Percentiles rank a stretch among this genome's conserved stretches.
phyloP scores from a whole-genome alignment of 2,113 vertebrate species.

The Formicarius rufipectus region DNA sequence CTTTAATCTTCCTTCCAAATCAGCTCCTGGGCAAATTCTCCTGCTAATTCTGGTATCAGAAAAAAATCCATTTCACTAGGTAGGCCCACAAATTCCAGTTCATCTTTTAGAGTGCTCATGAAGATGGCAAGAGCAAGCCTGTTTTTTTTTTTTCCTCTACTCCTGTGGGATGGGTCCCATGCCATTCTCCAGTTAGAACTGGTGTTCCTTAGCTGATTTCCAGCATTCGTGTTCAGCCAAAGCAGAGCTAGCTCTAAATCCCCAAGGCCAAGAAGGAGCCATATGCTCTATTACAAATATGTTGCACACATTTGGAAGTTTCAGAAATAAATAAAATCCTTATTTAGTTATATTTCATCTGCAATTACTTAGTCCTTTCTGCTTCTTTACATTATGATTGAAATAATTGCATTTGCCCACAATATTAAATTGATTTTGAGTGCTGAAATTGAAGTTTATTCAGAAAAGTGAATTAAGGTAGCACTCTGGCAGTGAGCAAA shows the following conservation, averaged over 20 bases:
- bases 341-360: not conserved
- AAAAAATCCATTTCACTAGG: not conserved
- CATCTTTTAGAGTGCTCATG: not conserved
- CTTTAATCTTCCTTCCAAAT: not conserved
- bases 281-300: not conserved
- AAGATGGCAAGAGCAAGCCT: not conserved
- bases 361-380: not conserved
- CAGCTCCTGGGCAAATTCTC: not conserved
- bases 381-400: not conserved
- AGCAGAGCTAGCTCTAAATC: not conserved
- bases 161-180: not conserved
- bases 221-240: not conserved
- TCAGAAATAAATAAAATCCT: not conserved
- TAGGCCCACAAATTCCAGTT: not conserved
- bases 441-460: conserved; percentile 14
- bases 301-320: not conserved
- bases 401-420: not conserved
- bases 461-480: conserved; percentile 23
- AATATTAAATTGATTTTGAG: conserved; percentile 2
- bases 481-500: not conserved
- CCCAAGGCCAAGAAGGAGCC: not conserved
- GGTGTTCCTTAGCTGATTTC: not conserved
- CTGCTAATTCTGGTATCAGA: not conserved
- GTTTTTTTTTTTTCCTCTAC: not conserved
- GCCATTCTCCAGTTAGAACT: not conserved